A percentile compares a stretch with the other conserved stretches of the same genome.
These are phyloP conservation scores for Torymus aiolomorphi DNA, from an alignment of 2,888 invertebrate genomes.

Conservation along the genomic window DNA sequence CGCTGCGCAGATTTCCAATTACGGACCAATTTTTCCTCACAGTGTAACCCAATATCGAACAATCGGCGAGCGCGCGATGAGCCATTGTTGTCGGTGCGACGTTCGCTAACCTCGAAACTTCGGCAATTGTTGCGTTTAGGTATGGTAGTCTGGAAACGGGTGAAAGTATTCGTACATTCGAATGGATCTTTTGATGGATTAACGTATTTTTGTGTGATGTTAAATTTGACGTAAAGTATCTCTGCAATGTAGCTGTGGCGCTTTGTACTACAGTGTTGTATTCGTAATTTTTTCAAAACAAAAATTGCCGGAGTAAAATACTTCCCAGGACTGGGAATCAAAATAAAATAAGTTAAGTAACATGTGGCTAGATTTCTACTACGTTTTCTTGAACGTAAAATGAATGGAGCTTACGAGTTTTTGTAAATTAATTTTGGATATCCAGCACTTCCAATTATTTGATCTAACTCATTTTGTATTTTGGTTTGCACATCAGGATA, in stretches of 20 bases:
- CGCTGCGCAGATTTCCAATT: conserved; percentile 84
- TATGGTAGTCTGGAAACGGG: conserved; percentile 82
- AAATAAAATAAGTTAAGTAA: conserved; percentile 62
- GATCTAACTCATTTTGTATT: conserved; percentile 86
- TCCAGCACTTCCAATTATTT: conserved; percentile 82
- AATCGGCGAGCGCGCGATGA: conserved; percentile 84
- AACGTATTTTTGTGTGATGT: too few relatives aligned
- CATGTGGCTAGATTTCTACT: conserved; percentile 1
- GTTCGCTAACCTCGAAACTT: conserved; percentile 86
- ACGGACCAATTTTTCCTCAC: conserved; percentile 74
- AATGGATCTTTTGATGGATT: too few relatives aligned
- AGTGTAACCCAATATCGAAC: conserved; percentile 82
- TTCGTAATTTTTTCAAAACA: too few relatives aligned
- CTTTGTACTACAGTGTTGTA: too few relatives aligned
- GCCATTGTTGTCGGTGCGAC: conserved; percentile 84
- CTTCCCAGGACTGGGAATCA: too few relatives aligned
- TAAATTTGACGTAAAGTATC: too few relatives aligned
- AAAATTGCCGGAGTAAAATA: too few relatives aligned
- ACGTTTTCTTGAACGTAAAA: not conserved
- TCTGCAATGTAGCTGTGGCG: too few relatives aligned
- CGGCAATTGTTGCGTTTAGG: conserved; percentile 85
- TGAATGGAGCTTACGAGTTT: conserved; percentile 61
- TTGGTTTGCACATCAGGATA: conserved; percentile 83
- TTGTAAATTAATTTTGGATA: conserved; percentile 78
- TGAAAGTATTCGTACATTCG: too few relatives aligned